Percentiles rank a stretch among this genome's conserved stretches.
phyloP scores from a whole-genome alignment of 2,888 invertebrate genomes.

The Selenia dentaria region DNA sequence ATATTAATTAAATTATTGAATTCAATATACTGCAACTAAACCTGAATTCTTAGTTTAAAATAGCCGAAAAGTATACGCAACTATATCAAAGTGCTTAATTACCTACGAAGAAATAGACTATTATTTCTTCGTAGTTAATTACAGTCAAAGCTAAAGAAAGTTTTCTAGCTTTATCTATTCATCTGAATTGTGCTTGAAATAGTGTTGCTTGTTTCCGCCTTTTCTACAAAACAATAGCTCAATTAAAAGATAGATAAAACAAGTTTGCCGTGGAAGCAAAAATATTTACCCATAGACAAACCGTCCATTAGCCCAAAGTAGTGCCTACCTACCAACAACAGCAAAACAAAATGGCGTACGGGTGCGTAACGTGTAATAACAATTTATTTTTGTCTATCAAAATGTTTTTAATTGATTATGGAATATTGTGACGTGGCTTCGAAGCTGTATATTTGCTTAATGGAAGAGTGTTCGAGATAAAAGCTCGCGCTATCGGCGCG shows the following conservation, averaged over 20 bases:
- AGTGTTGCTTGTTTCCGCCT: slow-evolving; percentile 47
- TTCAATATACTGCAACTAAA: too few species aligned
- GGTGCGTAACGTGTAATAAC: slow-evolving; percentile 59
- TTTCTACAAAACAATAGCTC: slow-evolving; percentile 58
- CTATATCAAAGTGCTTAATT: too few species aligned
- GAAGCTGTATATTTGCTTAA: slow-evolving; percentile 83
- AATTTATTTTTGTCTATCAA: slow-evolving; percentile 80
- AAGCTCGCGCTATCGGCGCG: slow-evolving; percentile 74
- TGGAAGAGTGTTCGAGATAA: slow-evolving; percentile 81
- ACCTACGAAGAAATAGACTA: too few species aligned
- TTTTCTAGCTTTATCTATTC: background rate
- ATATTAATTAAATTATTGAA: too few species aligned
- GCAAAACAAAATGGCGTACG: slow-evolving; percentile 60
- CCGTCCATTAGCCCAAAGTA: slow-evolving; percentile 63
- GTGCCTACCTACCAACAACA: slow-evolving; percentile 24
- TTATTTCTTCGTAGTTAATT: too few species aligned
- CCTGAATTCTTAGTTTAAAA: too few species aligned
- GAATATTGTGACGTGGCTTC: slow-evolving; percentile 71
- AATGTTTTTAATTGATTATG: slow-evolving; percentile 80
- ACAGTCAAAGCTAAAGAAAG: too few species aligned
- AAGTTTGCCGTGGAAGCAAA: slow-evolving; percentile 58
- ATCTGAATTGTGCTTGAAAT: slow-evolving; percentile 31
- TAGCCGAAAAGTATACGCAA: too few species aligned
- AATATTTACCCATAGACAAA: slow-evolving; percentile 65
- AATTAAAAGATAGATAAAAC: slow-evolving; percentile 60